Base-by-base conservation (phyloP, 2,888 invertebrate genomes). In the Steinernema carpocapsae region DNA sequence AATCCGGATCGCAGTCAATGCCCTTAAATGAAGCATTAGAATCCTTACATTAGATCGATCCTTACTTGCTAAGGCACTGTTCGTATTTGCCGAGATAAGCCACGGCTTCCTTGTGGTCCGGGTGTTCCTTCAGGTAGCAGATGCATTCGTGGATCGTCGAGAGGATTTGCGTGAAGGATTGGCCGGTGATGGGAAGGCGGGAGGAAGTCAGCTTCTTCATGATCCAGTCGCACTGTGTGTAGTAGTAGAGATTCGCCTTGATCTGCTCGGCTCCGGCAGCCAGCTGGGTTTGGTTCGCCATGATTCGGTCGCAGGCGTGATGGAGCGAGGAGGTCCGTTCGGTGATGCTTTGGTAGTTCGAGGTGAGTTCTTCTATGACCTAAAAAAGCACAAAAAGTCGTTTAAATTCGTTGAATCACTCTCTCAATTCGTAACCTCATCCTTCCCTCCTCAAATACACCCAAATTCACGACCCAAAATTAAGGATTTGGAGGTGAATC, bases 131-230 rank as follows among this genome's bases (percentile, higher is more conserved):
- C 45, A 86, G 73, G 72, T 81, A 85, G 3, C 72, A 77, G 43
- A 86, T 78, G 52, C 86, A 85, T 37, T 86, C 86, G 75, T 86
- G 82, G 48, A 86, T 84, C 1, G 83, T 81, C n/a, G 84, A 82
- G 6, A 86, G 76, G 64, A 86, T 83, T 22, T 84, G 83, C n/a
- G 86, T 81, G 73, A 86, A 86, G 46, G 84, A 77, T 26, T 82
- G 84, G 0, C 86, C 86, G 29, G 83, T 84, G 19, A 86, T 81
- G 70, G 82, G 79, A 7, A 86, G 71, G 37, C 83, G 82, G 1
- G 83, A 77, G 0, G 82, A 76, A 43, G 78, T 81, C 22, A 85
- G 77, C 73, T 85, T 85, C 83, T 86, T 87, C 82, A 86, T 84
- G 48, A 86, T 83, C 75, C 80, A 78, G 76, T 86, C 85, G 29